These are phyloP conservation scores for Arctopsyche grandis DNA, from an alignment of 1,140 invertebrate genomes.

Conservation along the genomic window DNA sequence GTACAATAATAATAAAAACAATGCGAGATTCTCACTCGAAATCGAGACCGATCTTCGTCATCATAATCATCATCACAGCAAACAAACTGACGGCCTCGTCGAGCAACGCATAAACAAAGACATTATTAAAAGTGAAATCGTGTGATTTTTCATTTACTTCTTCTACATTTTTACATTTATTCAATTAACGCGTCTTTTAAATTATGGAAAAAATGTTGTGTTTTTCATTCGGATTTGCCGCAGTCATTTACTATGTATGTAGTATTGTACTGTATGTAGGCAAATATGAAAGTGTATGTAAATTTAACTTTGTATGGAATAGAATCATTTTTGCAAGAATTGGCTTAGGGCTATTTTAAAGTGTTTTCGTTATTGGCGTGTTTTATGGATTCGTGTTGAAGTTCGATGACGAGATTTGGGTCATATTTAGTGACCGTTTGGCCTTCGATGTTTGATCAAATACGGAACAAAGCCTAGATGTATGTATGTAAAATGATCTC, in stretches of 20 bases:
- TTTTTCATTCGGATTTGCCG: too few relatives aligned
- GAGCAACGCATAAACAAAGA: constrained; percentile 39
- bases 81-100: not conserved
- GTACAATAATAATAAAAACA: constrained; percentile 11
- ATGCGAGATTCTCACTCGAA: constrained; percentile 18
- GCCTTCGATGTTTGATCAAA: not conserved
- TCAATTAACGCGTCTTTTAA: not conserved
- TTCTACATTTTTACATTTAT: constrained; percentile 35
- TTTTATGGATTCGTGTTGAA: not conserved
- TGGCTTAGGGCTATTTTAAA: constrained; percentile 14
- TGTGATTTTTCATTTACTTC: constrained; percentile 50
- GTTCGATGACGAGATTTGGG: constrained; percentile 1
- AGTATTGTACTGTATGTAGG: not conserved
- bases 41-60: constrained; percentile 23
- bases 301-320: too few relatives aligned
- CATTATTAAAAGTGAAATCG: constrained; percentile 53
- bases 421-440: not conserved
- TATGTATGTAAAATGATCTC: not conserved
- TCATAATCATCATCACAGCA: not conserved
- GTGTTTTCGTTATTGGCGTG: not conserved
- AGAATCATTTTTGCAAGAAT: constrained; percentile 19
- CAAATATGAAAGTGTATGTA: too few relatives aligned
- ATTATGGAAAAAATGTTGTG: not conserved
- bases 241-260: not conserved
- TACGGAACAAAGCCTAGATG: not conserved